Base-by-base conservation (phyloP, 2,797 vertebrate genomes). In the Acrocephalus scirpaceus region DNA sequence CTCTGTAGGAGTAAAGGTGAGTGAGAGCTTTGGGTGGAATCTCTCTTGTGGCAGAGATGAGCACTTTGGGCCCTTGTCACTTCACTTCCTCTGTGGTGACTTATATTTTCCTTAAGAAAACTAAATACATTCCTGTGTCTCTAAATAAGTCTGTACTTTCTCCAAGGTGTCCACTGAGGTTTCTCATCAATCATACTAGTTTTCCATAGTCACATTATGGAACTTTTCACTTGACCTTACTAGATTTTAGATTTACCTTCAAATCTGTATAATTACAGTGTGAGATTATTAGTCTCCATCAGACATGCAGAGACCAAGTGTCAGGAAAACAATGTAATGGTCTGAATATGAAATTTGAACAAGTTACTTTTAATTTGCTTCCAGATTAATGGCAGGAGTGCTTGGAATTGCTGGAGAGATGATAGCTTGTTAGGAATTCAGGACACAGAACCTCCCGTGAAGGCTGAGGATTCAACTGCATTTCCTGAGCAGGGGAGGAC, bases 1-100 rank as follows among this genome's bases (percentile, higher is more conserved):
- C 88, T 99, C 98, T 1, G 94, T 98, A 93, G 99, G 99, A 92
- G 96, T 99, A 78, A 99, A 99, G 99, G 99, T 99, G 93, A 95
- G 97, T 71, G 71, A n/a, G 36, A 73, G 17, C 44, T 88, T 29
- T 48, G 30, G 56, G 44, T 29, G 10, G 21, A 10, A 0, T 56
- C 20, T 48, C 8, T 48, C 18, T 1, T 7, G 5, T 27, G 38
- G 30, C 38, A 19, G 47, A 16, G 10, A 10, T 57, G 36, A 53
- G 91, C 27, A 5, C 48, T 58, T 56, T 16, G 51, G 42, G 29
- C 32, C 11, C 38, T 67, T 26, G 23, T 16, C 7, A 10, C 29
- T 66, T 72, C 7, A 47, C 3, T 70, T 80, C 15, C 25, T 84
- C 3, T n/a, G 42, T 75, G 16, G 16, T 80, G 32, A 72, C n/a